phyloP scores from a whole-genome alignment of 2,888 invertebrate genomes.

The Dastarcus helophoroides region DNA sequence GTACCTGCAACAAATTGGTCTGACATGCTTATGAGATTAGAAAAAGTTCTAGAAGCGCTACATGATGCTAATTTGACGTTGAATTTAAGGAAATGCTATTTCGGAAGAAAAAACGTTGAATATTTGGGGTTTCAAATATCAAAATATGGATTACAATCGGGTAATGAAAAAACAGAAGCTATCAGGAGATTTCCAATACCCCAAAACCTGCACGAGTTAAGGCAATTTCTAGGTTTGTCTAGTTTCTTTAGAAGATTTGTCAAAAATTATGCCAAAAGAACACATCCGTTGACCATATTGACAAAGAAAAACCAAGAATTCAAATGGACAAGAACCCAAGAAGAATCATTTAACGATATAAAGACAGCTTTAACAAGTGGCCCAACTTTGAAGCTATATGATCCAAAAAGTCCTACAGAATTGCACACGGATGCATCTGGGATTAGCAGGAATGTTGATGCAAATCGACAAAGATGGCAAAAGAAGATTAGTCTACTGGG shows the following conservation, averaged over 20 bases:
- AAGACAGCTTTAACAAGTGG: constrained; percentile 8
- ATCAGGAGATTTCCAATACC: constrained; percentile 14
- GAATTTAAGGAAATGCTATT: constrained; percentile 24
- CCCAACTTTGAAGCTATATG: constrained; percentile 13
- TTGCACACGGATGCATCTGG: constrained; percentile 17
- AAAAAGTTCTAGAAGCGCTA: constrained; percentile 10
- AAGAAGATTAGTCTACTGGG: constrained; percentile 19
- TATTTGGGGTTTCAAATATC: constrained; percentile 12
- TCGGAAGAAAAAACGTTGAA: constrained; percentile 15
- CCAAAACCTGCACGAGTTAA: constrained; percentile 12
- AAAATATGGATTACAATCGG: constrained; percentile 11
- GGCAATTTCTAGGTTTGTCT: constrained; percentile 17
- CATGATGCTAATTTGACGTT: constrained; percentile 21
- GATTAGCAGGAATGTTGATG: constrained; percentile 19
- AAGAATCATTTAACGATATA: constrained; percentile 10
- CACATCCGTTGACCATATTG: constrained; percentile 20
- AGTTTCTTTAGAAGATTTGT: constrained; percentile 18
- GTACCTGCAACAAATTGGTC: constrained; percentile 7
- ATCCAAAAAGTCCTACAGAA: constrained; percentile 12
- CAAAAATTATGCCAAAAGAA: constrained; percentile 16
- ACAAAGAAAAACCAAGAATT: constrained; percentile 16
- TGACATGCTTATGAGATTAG: constrained; percentile 3
- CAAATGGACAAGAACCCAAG: constrained; percentile 8
- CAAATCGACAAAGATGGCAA: constrained; percentile 17
- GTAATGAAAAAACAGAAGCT: constrained; percentile 9